Percentiles rank a stretch among this genome's conserved stretches.
Conservation (phyloP, 2,113 vertebrate species). For the Terrapene triunguis region DNA sequence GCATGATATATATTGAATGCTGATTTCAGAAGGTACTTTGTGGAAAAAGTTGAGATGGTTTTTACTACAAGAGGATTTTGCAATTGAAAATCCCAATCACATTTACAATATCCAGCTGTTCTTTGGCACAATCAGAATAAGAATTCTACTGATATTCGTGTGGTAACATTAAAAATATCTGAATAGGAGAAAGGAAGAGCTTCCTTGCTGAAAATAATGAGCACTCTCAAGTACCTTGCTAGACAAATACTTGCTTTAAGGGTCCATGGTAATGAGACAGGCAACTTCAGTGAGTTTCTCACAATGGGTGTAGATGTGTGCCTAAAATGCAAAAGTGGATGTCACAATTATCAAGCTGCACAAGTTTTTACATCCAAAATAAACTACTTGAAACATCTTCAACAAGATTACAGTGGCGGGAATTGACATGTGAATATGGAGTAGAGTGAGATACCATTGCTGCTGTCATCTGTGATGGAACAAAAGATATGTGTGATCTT, state of each 20-base stretch:
- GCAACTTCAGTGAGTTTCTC: neutral
- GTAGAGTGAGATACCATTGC: neutral
- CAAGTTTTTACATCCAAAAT: neutral
- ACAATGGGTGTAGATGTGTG: neutral
- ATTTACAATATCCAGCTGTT: neutral
- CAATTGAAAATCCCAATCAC: neutral
- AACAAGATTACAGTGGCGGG: neutral
- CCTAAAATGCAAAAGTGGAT: neutral
- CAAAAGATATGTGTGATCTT: neutral
- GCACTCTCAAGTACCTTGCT: neutral
- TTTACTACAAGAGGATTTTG: neutral
- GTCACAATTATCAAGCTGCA: neutral
- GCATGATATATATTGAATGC: neutral
- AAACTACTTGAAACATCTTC: neutral
- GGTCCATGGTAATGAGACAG: neutral
- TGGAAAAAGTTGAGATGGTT: neutral
- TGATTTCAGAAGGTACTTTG: neutral
- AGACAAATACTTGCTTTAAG: neutral
- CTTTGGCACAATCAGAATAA: neutral
- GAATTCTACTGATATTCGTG: neutral
- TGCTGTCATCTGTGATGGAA: rapidly evolving
- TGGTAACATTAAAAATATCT: neutral
- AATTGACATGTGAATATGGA: neutral
- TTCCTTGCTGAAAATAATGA: neutral
- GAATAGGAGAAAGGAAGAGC: neutral